Evolutionary conservation across 2,113 vertebrate species (phyloP).

Genomic region (Peucedramus taeniatus): DNA sequence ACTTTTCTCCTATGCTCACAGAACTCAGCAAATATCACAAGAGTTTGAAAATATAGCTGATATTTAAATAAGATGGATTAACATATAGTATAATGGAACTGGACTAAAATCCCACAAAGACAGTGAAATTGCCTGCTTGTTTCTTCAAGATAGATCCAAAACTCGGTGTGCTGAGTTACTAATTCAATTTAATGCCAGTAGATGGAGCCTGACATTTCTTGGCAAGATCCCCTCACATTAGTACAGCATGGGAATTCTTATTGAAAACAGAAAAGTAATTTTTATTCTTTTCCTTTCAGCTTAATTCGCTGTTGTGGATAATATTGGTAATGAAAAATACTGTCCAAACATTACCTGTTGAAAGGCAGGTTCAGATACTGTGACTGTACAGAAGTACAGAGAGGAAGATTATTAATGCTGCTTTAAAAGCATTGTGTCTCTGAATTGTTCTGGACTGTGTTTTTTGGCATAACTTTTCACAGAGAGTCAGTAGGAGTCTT

Average conservation of each 20-base stretch:
- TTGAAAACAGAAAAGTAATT: background rate
- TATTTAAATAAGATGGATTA: background rate
- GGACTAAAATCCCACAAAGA: background rate
- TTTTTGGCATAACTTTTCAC: background rate
- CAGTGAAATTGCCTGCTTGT: background rate
- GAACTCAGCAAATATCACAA: background rate
- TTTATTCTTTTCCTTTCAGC: background rate
- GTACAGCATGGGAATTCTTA: background rate
- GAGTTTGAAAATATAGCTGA: background rate
- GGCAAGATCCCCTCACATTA: background rate
- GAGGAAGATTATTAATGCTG: background rate
- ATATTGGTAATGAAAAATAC: background rate
- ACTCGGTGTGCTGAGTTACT: background rate
- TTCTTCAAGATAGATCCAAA: background rate
- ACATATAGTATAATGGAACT: background rate
- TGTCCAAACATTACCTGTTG: background rate
- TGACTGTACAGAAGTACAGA: background rate
- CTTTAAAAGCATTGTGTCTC: background rate
- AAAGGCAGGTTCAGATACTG: background rate
- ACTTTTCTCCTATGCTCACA: background rate
- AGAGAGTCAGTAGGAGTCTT: background rate
- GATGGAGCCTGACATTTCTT: conserved; percentile 36
- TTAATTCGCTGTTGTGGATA: background rate
- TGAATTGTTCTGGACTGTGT: background rate
- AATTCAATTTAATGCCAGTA: background rate